Evolutionary conservation across 2,797 vertebrate genomes (phyloP).

Genomic region (Anas georgica): DNA sequence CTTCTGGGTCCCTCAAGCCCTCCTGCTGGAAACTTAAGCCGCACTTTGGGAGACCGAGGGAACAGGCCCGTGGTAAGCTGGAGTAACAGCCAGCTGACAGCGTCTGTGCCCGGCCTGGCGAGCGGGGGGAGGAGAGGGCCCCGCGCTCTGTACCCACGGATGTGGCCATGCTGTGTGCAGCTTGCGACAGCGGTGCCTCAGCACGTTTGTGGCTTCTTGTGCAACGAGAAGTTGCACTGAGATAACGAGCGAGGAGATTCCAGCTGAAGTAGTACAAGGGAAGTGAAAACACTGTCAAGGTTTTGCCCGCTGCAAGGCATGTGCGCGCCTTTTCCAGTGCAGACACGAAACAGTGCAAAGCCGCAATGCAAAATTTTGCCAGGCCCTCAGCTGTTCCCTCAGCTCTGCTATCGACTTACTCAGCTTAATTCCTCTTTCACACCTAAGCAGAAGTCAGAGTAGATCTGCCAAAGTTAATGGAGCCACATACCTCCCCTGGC

Average conservation of each 20-base stretch:
- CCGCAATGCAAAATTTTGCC: neutral
- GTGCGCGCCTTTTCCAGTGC: neutral
- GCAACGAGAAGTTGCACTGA: neutral
- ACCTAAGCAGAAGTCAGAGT: neutral
- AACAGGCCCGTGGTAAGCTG: neutral
- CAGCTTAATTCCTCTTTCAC: neutral
- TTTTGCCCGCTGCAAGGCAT: neutral
- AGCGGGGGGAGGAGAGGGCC: neutral
- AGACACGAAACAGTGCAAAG: neutral
- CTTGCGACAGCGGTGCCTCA: neutral
- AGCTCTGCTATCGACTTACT: neutral
- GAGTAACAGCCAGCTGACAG: neutral
- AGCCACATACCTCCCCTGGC: neutral
- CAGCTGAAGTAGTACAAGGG: neutral
- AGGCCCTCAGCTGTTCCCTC: neutral
- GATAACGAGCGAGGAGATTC: neutral
- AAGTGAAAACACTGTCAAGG: neutral
- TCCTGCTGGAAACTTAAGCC: slow-evolving; percentile 66
- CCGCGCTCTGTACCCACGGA: fast-evolving
- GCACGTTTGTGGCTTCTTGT: fast-evolving
- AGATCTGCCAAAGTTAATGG: neutral
- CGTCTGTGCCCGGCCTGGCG: neutral
- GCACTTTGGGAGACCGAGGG: slow-evolving; percentile 44
- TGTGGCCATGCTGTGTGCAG: neutral
- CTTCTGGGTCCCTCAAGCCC: slow-evolving; percentile 18